These are phyloP conservation scores for Eulemur coronatus DNA, from an alignment of 2,797 vertebrate species.

Conservation along the genomic window DNA sequence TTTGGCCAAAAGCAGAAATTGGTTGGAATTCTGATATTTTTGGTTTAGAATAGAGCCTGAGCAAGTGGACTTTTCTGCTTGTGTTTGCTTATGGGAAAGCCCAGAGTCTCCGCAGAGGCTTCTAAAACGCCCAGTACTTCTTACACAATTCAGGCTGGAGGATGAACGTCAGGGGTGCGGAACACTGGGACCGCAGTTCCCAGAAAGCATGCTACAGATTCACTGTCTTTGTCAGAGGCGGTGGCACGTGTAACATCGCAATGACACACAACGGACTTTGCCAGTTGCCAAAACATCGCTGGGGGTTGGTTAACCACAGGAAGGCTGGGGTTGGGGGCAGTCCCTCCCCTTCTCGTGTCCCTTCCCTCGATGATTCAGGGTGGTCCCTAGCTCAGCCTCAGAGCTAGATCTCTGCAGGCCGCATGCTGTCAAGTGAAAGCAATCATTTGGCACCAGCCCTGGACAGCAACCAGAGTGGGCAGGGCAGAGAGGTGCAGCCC, in stretches of 20 bases:
- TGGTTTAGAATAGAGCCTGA: neutral
- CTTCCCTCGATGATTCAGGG: neutral
- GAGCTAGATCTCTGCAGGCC: neutral
- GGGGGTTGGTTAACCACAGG: conserved; percentile 48
- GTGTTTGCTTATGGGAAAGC: neutral
- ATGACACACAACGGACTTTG: conserved; percentile 23
- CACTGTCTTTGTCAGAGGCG: conserved; percentile 19
- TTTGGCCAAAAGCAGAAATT: neutral
- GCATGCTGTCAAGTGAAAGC: neutral
- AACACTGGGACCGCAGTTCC: neutral
- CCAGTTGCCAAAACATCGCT: conserved; percentile 35
- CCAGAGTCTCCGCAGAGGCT: neutral
- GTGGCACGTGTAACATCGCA: neutral
- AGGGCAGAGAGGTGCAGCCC: neutral
- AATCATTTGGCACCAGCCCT: neutral
- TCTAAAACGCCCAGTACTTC: neutral
- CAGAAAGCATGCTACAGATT: neutral
- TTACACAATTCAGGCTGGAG: neutral
- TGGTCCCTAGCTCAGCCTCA: neutral
- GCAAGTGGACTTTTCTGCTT: neutral
- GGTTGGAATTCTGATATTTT: neutral
- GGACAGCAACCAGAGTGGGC: neutral
- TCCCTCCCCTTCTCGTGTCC: neutral
- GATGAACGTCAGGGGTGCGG: neutral
- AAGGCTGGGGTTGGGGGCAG: neutral